A percentile compares a stretch with the other conserved stretches of the same genome.
Evolutionary conservation across 1,140 invertebrate genomes (phyloP).

Genomic region (Drosophila obscura): DNA sequence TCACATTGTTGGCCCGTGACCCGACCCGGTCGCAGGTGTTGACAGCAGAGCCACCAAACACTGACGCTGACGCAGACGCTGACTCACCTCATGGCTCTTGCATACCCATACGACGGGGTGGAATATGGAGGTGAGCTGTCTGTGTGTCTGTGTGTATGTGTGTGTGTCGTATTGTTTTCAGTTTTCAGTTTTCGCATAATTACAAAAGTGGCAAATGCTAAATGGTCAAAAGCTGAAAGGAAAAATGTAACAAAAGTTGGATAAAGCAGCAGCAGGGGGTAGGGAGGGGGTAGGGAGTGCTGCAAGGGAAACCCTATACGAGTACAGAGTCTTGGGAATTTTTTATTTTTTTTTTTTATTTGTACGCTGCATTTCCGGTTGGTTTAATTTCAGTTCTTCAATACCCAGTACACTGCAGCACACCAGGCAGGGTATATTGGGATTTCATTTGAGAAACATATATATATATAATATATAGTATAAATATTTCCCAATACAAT

Average conservation of each 20-base stretch:
- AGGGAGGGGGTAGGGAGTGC: constrained; percentile 1
- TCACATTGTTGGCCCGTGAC: constrained; percentile 80
- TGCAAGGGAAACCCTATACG: constrained; percentile 54
- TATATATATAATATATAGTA: no score
- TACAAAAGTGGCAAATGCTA: constrained; percentile 56
- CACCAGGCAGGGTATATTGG: no score
- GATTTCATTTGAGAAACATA: no score
- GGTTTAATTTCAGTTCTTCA: constrained; percentile 46
- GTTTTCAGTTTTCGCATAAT: constrained; percentile 78
- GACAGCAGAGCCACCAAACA: constrained; percentile 49
- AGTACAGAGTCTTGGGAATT: constrained; percentile 42
- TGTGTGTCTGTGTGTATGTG: not conserved
- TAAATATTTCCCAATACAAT: no score
- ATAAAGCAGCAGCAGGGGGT: constrained; percentile 32
- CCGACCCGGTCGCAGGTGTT: constrained; percentile 69
- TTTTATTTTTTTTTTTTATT: constrained; percentile 29
- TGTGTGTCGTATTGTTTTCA: constrained; percentile 59
- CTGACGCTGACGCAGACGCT: constrained; percentile 18
- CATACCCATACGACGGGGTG: constrained; percentile 1
- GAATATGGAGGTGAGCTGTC: no score
- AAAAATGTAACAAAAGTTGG: constrained; percentile 74
- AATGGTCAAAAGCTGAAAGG: constrained; percentile 39
- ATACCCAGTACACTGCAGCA: no score
- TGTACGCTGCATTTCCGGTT: constrained; percentile 67
- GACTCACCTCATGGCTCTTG: constrained; percentile 43